These are phyloP conservation scores for Gymnobelideus leadbeateri DNA, from an alignment of 2,113 vertebrate species.

Conservation along the genomic window DNA sequence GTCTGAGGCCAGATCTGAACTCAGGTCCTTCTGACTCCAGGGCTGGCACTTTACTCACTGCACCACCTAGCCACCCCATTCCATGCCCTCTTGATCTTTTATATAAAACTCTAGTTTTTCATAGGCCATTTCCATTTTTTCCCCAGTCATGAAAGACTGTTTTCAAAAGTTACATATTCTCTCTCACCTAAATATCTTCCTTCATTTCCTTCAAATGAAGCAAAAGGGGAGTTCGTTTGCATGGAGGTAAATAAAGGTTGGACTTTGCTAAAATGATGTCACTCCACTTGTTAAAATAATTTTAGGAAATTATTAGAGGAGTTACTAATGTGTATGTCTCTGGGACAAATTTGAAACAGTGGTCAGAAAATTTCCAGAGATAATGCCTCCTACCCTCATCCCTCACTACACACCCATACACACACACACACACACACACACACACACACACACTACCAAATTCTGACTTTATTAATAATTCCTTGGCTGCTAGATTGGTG, in stretches of 20 bases:
- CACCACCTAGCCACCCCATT: too few species aligned
- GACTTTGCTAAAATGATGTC: background rate
- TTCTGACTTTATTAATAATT: background rate
- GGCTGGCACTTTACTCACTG: too few species aligned
- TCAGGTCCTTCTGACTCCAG: too few species aligned
- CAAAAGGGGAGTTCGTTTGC: background rate
- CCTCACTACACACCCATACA: background rate
- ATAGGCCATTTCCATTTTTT: background rate
- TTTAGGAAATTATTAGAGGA: background rate
- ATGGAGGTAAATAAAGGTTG: background rate
- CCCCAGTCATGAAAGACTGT: background rate
- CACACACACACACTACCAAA: background rate
- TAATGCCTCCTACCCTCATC: background rate
- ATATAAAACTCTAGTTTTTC: background rate
- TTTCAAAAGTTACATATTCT: background rate
- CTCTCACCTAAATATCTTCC: background rate
- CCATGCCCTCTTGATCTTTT: background rate
- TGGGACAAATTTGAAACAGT: background rate
- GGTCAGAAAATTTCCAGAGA: background rate
- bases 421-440: background rate
- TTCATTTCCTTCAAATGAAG: background rate
- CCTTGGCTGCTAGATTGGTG: background rate
- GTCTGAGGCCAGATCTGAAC: too few species aligned
- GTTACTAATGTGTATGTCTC: background rate
- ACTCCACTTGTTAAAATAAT: background rate